Evolutionary conservation across 2,797 vertebrate genomes (phyloP).

Genomic region (Poliocrania exsul): DNA sequence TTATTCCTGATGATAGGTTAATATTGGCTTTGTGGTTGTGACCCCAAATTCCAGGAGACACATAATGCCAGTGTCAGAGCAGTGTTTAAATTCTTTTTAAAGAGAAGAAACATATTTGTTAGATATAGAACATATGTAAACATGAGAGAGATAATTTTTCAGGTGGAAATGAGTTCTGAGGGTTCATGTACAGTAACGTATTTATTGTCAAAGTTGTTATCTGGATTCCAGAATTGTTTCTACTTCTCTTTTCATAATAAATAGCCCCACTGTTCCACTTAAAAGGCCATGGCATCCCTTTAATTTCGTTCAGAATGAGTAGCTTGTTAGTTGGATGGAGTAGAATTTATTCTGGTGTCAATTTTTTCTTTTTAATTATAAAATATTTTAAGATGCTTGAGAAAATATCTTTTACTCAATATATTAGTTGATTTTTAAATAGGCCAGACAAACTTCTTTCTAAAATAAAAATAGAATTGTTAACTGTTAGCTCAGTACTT

Average conservation of each 20-base stretch:
- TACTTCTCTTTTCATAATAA: slow-evolving; percentile 41
- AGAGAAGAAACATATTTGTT: background rate
- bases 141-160: background rate
- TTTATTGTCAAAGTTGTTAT: slow-evolving; percentile 29
- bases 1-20: background rate
- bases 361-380: slow-evolving; percentile 4
- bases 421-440: slow-evolving; percentile 2
- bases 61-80: background rate
- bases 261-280: slow-evolving; percentile 26
- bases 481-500: background rate
- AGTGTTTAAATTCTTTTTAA: background rate
- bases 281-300: slow-evolving; percentile 54
- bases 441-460: background rate
- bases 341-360: slow-evolving; percentile 23
- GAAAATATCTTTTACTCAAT: slow-evolving; percentile 1
- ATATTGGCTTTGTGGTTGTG: background rate
- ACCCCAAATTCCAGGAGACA: background rate
- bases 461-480: background rate
- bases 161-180: background rate
- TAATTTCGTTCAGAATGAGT: slow-evolving; percentile 64
- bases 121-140: background rate
- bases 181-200: background rate
- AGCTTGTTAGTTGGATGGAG: slow-evolving; percentile 53
- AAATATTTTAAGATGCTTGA: slow-evolving; percentile 30
- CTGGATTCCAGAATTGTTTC: slow-evolving; percentile 46